Conservation (phyloP, 2,888 invertebrate genomes). For the Macaria notata region DNA sequence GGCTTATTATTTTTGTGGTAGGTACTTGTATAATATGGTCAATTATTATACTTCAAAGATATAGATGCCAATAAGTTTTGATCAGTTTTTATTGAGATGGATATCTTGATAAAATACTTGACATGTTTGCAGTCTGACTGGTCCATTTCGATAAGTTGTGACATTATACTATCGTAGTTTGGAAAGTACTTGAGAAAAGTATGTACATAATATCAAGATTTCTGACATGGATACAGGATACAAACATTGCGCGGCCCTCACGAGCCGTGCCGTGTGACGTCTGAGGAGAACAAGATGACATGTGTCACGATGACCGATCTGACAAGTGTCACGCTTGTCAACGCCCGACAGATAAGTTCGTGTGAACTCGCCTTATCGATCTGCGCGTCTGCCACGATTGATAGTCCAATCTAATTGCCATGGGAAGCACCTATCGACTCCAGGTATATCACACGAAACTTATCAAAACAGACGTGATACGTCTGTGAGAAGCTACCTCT, state of each 20-base stretch:
- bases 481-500: conserved; percentile 25
- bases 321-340: conserved; percentile 56
- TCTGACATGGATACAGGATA: conserved; percentile 5
- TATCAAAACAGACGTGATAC: conserved; percentile 24
- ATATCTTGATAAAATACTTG: background rate
- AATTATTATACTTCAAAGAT: too few relatives aligned
- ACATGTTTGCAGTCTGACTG: background rate
- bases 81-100: background rate
- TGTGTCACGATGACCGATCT: conserved; percentile 45
- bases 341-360: conserved; percentile 46
- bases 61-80: too few relatives aligned
- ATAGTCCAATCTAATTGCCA: conserved; percentile 41
- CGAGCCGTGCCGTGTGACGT: background rate
- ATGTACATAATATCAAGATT: background rate
- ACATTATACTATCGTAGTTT: too few relatives aligned
- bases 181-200: too few relatives aligned
- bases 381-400: conserved; percentile 36
- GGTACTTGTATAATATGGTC: conserved; percentile 12
- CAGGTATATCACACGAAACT: conserved; percentile 27
- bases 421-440: conserved; percentile 33
- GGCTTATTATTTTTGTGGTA: conserved; percentile 26
- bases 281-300: conserved; percentile 17
- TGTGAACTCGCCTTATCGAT: conserved; percentile 65
- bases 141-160: background rate
- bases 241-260: background rate